phyloP scores from a whole-genome alignment of 2,797 vertebrate species.

The Mareca strepera region DNA sequence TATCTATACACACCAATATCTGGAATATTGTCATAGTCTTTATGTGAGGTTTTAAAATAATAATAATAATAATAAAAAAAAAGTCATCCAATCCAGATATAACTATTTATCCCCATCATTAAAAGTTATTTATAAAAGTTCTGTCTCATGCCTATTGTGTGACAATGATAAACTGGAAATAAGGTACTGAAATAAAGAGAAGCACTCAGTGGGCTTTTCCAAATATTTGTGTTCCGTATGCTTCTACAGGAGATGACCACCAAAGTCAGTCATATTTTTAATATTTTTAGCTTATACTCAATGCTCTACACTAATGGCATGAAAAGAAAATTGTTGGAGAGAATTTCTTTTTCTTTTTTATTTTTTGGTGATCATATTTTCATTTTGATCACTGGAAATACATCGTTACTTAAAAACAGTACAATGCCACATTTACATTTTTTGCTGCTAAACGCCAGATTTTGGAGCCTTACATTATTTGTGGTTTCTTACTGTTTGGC shows the following conservation, averaged over 20 bases:
- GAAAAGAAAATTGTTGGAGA: too few species aligned
- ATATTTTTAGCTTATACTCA: fast-evolving
- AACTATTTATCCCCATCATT: background rate
- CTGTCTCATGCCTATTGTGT: background rate
- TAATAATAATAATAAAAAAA: background rate
- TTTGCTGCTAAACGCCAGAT: background rate
- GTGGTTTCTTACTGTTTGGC: background rate
- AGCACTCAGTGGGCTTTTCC: background rate
- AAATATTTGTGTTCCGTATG: background rate
- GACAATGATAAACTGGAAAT: background rate
- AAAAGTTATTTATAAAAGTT: background rate
- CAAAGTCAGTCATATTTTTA: background rate
- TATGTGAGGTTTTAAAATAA: background rate
- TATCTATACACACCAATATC: background rate
- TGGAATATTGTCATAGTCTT: background rate
- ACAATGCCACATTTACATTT: background rate
- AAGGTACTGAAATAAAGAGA: background rate
- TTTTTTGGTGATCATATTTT: background rate
- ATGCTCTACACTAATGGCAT: background rate
- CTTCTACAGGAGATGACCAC: background rate
- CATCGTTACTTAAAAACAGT: background rate
- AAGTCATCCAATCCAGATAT: background rate
- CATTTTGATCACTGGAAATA: background rate
- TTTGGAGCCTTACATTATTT: background rate
- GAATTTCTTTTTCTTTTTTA: background rate